phyloP scores from a whole-genome alignment of 1,140 invertebrate genomes.

The Drosophila miranda region DNA sequence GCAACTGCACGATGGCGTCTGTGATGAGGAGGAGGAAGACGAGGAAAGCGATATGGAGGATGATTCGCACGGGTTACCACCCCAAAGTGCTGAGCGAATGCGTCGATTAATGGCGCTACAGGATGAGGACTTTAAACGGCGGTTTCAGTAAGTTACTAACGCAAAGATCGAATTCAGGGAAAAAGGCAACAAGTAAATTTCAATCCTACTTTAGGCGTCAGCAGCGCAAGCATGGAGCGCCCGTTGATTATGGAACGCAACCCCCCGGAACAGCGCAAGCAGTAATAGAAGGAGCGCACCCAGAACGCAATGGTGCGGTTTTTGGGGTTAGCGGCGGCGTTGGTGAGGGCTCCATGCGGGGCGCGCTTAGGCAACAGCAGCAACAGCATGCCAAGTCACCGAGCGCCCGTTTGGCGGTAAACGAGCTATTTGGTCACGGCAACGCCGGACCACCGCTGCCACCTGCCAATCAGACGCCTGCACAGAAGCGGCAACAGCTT shows the following conservation, averaged over 20 bases:
- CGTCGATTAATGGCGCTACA: slow-evolving; percentile 82
- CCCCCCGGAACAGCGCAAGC: slow-evolving; percentile 32
- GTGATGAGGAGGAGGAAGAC: slow-evolving; percentile 74
- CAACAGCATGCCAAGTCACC: slow-evolving; percentile 67
- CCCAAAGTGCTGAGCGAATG: slow-evolving; percentile 80
- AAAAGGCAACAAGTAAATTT: neutral
- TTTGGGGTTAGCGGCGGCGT: slow-evolving; percentile 82
- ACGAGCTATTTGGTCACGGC: slow-evolving; percentile 73
- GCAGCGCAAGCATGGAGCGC: slow-evolving; percentile 69
- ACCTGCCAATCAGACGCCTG: slow-evolving; percentile 77
- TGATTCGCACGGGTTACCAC: slow-evolving; percentile 70
- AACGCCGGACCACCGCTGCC: slow-evolving; percentile 73
- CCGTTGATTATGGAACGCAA: slow-evolving; percentile 63
- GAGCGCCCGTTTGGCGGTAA: slow-evolving; percentile 74
- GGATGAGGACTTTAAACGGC: slow-evolving; percentile 82
- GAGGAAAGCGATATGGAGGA: slow-evolving; percentile 74
- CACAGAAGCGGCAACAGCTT: slow-evolving; percentile 74
- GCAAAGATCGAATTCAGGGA: too few relatives aligned
- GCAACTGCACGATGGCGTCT: slow-evolving; percentile 67
- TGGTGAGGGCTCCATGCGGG: slow-evolving; percentile 79
- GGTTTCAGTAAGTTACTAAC: slow-evolving; percentile 74
- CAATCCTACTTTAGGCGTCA: slow-evolving; percentile 52
- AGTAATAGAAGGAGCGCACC: slow-evolving; percentile 38
- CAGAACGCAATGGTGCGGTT: slow-evolving; percentile 73
- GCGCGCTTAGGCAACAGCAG: slow-evolving; percentile 56